Conservation (phyloP, 1,140 invertebrate genomes). For the Cydia splendana region DNA sequence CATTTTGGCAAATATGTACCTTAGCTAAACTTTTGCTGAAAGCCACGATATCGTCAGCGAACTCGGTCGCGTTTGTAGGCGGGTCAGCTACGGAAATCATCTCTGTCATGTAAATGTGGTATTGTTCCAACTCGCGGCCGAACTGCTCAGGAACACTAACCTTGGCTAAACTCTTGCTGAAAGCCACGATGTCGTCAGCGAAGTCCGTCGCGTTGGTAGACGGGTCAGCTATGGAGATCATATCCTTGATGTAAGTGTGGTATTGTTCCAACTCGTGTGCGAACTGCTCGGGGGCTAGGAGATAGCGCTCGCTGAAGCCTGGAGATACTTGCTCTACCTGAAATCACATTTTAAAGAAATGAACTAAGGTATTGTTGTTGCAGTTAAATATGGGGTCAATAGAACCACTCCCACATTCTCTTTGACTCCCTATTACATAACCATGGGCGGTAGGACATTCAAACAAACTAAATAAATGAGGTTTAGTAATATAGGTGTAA, state of each 20-base stretch:
- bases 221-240: conserved; percentile 80
- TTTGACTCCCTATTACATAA: too few species aligned
- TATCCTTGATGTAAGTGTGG: conserved; percentile 81
- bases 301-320: conserved; percentile 83
- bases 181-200: conserved; percentile 85
- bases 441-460: too few species aligned
- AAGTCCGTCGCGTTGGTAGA: conserved; percentile 76
- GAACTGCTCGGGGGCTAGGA: conserved; percentile 82
- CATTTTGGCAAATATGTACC: too few species aligned
- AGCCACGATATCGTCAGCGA: conserved; percentile 84
- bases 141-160: conserved; percentile 52
- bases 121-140: not conserved
- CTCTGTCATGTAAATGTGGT: conserved; percentile 75
- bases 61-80: conserved; percentile 72
- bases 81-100: conserved; percentile 80
- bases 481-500: too few species aligned
- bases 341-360: conserved; percentile 36
- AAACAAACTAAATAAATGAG: too few species aligned
- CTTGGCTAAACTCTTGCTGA: conserved; percentile 86
- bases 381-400: too few species aligned
- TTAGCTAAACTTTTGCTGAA: conserved; percentile 86
- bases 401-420: too few species aligned
- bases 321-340: conserved; percentile 85
- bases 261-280: conserved; percentile 82
- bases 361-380: too few species aligned